phyloP scores from a whole-genome alignment of 2,888 invertebrate species.

The Xylota segnis region DNA sequence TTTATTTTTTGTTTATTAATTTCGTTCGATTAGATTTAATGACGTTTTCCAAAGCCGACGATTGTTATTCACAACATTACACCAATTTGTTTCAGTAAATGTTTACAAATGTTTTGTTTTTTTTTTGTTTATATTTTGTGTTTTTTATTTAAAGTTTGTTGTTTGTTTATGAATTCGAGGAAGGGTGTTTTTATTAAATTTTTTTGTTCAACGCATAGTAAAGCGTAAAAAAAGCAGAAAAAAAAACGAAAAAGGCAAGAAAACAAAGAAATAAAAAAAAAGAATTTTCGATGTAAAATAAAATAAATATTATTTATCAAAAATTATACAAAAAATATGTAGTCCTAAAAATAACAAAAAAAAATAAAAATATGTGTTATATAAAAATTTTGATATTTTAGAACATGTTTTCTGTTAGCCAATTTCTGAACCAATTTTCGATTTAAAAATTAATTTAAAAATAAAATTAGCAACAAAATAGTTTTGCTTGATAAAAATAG shows the following conservation, averaged over 20 bases:
- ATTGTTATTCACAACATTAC: constrained; percentile 53
- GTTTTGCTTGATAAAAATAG: constrained; percentile 31
- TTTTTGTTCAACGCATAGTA: constrained; percentile 59
- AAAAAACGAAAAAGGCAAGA: constrained; percentile 39
- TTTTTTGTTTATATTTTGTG: constrained; percentile 27
- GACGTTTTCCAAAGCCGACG: constrained; percentile 27
- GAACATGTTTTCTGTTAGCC: constrained; percentile 48
- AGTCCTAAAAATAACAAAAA: constrained; percentile 25
- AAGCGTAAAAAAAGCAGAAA: constrained; percentile 53
- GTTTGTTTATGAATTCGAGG: constrained; percentile 30
- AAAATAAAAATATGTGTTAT: not conserved
- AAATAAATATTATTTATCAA: constrained; percentile 15
- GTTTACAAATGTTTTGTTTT: constrained; percentile 38
- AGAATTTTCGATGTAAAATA: constrained; percentile 20
- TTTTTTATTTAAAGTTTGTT: constrained; percentile 27
- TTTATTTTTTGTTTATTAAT: constrained; percentile 18
- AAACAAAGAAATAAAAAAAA: constrained; percentile 28
- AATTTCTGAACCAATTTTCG: constrained; percentile 46
- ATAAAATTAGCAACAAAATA: constrained; percentile 42
- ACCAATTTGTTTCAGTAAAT: constrained; percentile 37
- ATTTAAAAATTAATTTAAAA: constrained; percentile 11
- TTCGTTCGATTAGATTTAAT: constrained; percentile 26
- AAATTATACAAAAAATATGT: constrained; percentile 32
- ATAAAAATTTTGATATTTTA: constrained; percentile 17
- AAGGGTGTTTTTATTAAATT: constrained; percentile 38